Conservation (phyloP, 2,888 invertebrate genomes). For the Sphinx pinastri region DNA sequence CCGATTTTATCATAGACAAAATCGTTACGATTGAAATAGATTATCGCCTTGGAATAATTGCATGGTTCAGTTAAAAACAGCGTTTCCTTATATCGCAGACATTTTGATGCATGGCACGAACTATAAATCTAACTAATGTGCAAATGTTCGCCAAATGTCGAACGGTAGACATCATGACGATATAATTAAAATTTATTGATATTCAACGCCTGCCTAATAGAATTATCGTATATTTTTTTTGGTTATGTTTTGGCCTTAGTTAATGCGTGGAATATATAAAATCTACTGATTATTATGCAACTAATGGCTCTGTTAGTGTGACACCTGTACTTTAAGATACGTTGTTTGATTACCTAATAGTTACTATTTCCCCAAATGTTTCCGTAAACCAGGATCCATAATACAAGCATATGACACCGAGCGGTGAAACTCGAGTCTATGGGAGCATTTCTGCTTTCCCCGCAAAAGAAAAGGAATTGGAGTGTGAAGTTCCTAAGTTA, state of each 20-base stretch:
- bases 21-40: neutral
- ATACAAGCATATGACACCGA: too few species aligned
- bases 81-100: neutral
- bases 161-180: neutral
- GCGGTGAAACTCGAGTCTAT: too few species aligned
- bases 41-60: neutral
- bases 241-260: neutral
- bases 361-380: too few species aligned
- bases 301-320: too few species aligned
- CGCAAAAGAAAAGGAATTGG: too few species aligned
- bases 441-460: too few species aligned
- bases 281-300: too few species aligned
- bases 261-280: neutral
- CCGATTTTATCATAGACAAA: neutral
- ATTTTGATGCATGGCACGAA: neutral
- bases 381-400: too few species aligned
- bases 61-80: conserved; percentile 1
- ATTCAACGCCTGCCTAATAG: neutral
- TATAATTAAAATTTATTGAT: conserved; percentile 12
- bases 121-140: conserved; percentile 2
- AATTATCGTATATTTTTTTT: neutral
- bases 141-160: conserved; percentile 10
- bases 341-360: too few species aligned
- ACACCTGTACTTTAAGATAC: too few species aligned
- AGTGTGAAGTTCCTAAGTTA: too few species aligned